phyloP scores from a whole-genome alignment of 1,140 invertebrate genomes.

The Drosophila erecta region DNA sequence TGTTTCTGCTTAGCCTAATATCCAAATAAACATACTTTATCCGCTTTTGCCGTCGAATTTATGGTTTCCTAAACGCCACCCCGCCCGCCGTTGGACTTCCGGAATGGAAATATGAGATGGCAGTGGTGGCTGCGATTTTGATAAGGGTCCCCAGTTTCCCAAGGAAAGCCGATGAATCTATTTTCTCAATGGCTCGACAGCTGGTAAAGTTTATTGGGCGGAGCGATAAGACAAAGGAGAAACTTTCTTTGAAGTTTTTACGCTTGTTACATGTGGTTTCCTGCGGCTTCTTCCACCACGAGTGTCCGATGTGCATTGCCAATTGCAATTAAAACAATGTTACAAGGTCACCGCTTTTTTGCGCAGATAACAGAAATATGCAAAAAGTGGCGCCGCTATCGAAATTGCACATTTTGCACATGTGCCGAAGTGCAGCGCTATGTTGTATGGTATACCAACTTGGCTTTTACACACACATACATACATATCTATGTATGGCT shows the following conservation, averaged over 20 bases:
- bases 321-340: constrained; percentile 75
- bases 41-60: constrained; percentile 79
- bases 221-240: constrained; percentile 3
- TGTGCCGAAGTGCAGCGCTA: constrained; percentile 41
- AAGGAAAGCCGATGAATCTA: constrained; percentile 13
- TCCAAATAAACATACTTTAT: constrained; percentile 83
- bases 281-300: neutral
- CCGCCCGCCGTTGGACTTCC: neutral
- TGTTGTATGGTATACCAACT: constrained; percentile 5
- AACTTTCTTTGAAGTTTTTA: constrained; percentile 1
- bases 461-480: neutral
- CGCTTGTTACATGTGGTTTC: neutral
- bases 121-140: constrained; percentile 59
- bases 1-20: constrained; percentile 76
- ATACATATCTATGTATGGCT: constrained; percentile 36
- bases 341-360: constrained; percentile 74
- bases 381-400: constrained; percentile 63
- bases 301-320: constrained; percentile 34
- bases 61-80: constrained; percentile 76
- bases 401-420: constrained; percentile 77
- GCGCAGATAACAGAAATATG: constrained; percentile 55
- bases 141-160: constrained; percentile 52
- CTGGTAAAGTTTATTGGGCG: constrained; percentile 16
- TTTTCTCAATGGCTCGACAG: constrained; percentile 46
- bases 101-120: constrained; percentile 58